Evolutionary conservation across 2,113 vertebrate genomes (phyloP).

Genomic region (Oreocharis arfaki): DNA sequence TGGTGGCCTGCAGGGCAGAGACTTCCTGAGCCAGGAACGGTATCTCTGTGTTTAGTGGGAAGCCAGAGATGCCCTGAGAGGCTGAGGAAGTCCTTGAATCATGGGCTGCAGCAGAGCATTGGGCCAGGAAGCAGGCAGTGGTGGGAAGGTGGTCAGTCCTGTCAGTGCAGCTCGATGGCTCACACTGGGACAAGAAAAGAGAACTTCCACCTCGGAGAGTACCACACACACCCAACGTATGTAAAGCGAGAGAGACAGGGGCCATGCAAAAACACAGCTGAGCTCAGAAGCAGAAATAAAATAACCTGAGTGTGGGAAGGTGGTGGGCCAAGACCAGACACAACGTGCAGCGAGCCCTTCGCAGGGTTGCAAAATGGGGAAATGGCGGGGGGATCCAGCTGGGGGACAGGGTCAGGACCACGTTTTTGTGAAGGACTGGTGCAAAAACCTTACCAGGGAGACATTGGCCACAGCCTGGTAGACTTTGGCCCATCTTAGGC

Average conservation of each 20-base stretch:
- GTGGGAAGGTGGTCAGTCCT: neutral
- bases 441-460: neutral
- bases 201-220: neutral
- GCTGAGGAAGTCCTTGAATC: neutral
- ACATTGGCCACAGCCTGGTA: neutral
- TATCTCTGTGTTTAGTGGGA: neutral
- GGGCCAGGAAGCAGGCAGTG: neutral
- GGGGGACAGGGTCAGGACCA: neutral
- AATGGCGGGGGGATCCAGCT: neutral
- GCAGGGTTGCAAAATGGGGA: neutral
- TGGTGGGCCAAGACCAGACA: neutral
- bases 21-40: neutral
- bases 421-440: neutral
- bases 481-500: neutral
- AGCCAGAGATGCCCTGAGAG: neutral
- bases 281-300: constrained; percentile 32
- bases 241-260: neutral
- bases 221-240: fast-evolving
- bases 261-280: constrained; percentile 7
- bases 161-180: neutral
- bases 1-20: neutral
- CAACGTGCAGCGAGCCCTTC: fast-evolving
- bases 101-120: neutral
- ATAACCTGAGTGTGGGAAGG: neutral
- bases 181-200: neutral